Percentiles rank a stretch among this genome's conserved stretches.
phyloP scores from a whole-genome alignment of 2,113 vertebrate species.

The Oryzias curvinotus region DNA sequence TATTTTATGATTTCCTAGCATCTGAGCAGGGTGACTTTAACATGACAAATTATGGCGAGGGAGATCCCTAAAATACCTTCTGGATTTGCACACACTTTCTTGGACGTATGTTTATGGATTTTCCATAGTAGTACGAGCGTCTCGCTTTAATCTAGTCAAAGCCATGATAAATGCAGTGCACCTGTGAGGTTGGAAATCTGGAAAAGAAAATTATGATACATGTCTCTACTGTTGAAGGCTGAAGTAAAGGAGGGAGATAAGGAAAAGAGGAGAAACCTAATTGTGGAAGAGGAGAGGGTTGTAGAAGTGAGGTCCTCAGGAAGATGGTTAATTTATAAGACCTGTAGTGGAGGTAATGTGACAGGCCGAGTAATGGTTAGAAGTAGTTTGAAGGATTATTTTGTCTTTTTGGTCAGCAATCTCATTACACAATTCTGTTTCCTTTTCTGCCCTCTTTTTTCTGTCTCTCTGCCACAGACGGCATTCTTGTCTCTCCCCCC shows the following conservation, averaged over 20 bases:
- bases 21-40: conserved; percentile 4
- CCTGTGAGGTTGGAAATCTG: conserved; percentile 32
- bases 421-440: conserved; percentile 50
- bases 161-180: conserved; percentile 47
- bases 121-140: conserved; percentile 11
- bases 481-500: conserved; percentile 16
- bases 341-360: conserved; percentile 53
- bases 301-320: conserved; percentile 59
- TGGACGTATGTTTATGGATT: conserved; percentile 9
- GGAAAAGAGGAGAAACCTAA: conserved; percentile 66
- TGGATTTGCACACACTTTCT: background rate
- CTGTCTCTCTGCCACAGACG: conserved; percentile 17
- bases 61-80: conserved; percentile 8
- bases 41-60: background rate
- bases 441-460: conserved; percentile 50
- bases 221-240: conserved; percentile 55
- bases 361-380: conserved; percentile 69
- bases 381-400: conserved; percentile 65
- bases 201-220: conserved; percentile 57
- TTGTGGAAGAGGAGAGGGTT: conserved; percentile 56
- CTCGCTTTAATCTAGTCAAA: conserved; percentile 19
- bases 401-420: conserved; percentile 63
- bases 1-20: background rate
- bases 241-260: conserved; percentile 54
- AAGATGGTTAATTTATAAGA: conserved; percentile 76